These are phyloP conservation scores for Alaudala cheleensis DNA, from an alignment of 2,113 vertebrate genomes.

Conservation along the genomic window DNA sequence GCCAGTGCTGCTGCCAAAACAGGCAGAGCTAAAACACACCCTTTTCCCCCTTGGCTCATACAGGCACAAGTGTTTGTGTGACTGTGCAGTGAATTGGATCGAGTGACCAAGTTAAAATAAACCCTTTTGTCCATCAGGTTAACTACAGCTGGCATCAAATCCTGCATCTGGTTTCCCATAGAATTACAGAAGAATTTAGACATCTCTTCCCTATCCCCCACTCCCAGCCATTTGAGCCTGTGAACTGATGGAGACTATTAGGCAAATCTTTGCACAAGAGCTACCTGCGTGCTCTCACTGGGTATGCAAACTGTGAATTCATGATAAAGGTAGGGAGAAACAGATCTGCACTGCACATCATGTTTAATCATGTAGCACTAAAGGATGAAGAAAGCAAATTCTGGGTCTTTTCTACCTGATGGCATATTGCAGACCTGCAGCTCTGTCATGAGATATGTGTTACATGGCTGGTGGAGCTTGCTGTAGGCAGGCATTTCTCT, in stretches of 20 bases:
- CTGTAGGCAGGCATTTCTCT: neutral
- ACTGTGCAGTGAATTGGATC: slow-evolving; percentile 25
- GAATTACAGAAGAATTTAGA: neutral
- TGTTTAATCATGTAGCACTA: neutral
- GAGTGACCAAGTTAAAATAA: slow-evolving; percentile 53
- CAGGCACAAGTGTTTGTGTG: slow-evolving; percentile 46
- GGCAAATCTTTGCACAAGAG: neutral
- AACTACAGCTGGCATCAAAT: slow-evolving; percentile 21
- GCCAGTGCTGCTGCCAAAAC: slow-evolving; percentile 46
- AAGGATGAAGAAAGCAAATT: neutral
- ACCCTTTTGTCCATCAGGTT: slow-evolving; percentile 27
- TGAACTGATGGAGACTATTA: neutral
- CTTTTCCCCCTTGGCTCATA: slow-evolving; percentile 32
- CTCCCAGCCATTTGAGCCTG: neutral
- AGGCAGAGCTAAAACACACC: slow-evolving; percentile 38
- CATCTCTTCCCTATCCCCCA: neutral
- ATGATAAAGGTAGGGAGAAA: neutral
- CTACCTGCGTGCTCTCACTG: neutral
- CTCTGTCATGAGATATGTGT: neutral
- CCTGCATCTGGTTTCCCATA: slow-evolving; percentile 1
- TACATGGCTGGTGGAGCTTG: neutral
- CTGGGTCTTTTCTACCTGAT: neutral
- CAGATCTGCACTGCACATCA: rapidly evolving
- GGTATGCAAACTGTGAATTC: neutral
- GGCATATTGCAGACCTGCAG: neutral